phyloP scores from a whole-genome alignment of 92 coral and sea anemone species.

The Nematostella vectensis region DNA sequence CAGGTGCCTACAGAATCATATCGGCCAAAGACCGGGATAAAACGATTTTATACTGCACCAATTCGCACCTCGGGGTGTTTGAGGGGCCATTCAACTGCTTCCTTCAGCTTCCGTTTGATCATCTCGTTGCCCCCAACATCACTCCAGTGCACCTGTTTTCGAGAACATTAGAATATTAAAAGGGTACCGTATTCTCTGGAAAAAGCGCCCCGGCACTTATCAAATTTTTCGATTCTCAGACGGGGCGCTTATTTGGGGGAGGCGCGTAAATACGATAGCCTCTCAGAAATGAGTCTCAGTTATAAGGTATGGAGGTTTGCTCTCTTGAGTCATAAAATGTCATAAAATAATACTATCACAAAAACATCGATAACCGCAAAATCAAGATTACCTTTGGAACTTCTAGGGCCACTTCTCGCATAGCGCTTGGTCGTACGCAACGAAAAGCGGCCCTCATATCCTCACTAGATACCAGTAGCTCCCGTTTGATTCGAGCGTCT shows the following conservation, averaged over 20 bases:
- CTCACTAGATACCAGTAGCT: constrained; percentile 49
- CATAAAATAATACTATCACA: background rate
- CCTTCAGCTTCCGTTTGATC: constrained; percentile 85
- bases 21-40: too few relatives aligned
- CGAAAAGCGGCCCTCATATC: constrained; percentile 83
- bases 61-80: constrained; percentile 89
- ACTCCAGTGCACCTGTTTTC: constrained; percentile 74
- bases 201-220: too few relatives aligned
- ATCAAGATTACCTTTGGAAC: constrained; percentile 75
- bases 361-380: background rate
- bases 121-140: constrained; percentile 87
- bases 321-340: background rate
- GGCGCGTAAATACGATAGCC: too few relatives aligned
- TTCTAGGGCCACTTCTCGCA: constrained; percentile 95
- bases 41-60: too few relatives aligned
- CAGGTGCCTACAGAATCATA: too few relatives aligned
- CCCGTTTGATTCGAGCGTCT: constrained; percentile 32
- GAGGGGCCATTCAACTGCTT: constrained; percentile 98
- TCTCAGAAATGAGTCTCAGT: background rate
- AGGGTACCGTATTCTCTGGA: too few relatives aligned
- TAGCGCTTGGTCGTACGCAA: constrained; percentile 89
- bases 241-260: too few relatives aligned
- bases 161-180: background rate
- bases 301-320: background rate
- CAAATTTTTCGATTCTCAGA: too few relatives aligned